Evolutionary conservation across 2,888 invertebrate species (phyloP).

Genomic region (Gymnoscelis rufifasciata): DNA sequence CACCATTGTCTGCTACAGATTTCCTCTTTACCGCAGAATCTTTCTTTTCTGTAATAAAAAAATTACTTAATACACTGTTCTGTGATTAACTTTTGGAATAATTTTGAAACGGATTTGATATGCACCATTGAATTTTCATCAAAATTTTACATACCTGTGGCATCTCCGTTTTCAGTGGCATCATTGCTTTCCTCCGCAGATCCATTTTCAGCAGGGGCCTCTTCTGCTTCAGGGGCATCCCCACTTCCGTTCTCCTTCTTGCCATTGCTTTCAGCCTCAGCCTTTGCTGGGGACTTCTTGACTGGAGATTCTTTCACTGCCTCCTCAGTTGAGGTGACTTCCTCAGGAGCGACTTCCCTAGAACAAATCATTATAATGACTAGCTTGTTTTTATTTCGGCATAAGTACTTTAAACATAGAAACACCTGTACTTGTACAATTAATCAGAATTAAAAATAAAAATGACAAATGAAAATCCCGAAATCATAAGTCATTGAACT

Average conservation of each 20-base stretch:
- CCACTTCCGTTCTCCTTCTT: constrained; percentile 67
- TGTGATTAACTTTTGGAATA: no score
- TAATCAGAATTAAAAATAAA: not conserved
- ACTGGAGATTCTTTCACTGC: constrained; percentile 70
- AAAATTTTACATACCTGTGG: constrained; percentile 46
- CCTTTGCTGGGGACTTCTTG: constrained; percentile 73
- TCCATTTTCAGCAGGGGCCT: constrained; percentile 62
- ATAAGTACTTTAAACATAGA: no score
- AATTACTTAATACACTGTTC: not conserved
- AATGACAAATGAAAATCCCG: not conserved
- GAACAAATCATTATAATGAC: constrained; percentile 32
- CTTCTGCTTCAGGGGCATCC: constrained; percentile 47
- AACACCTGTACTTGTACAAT: no score
- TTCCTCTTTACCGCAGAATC: constrained; percentile 83
- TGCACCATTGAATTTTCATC: not conserved
- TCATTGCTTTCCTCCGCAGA: constrained; percentile 71
- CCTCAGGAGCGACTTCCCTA: constrained; percentile 70
- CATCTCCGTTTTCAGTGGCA: constrained; percentile 69
- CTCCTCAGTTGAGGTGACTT: constrained; percentile 67
- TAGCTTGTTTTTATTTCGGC: no score
- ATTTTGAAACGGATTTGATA: no score
- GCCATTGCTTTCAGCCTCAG: constrained; percentile 71
- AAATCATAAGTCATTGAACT: not conserved
- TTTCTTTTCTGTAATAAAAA: constrained; percentile 62
- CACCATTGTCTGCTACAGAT: constrained; percentile 79